Evolutionary conservation across 2,797 vertebrate genomes (phyloP).

Genomic region (Tragopan temminckii): DNA sequence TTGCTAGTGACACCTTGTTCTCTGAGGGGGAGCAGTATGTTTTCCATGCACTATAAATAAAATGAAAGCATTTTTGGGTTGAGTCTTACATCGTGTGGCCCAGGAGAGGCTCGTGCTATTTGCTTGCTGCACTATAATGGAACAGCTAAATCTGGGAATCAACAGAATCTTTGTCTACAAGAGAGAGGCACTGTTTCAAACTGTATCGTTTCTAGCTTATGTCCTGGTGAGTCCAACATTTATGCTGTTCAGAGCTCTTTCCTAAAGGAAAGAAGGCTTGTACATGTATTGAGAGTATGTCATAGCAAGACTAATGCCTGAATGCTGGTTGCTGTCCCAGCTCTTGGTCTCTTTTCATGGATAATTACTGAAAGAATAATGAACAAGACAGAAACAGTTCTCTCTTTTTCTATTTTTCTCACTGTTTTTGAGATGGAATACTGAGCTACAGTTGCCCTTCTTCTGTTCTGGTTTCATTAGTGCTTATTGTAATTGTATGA

Average conservation of each 20-base stretch:
- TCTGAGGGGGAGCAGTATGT: background rate
- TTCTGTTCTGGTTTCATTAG: background rate
- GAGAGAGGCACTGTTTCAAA: background rate
- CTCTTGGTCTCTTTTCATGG: background rate
- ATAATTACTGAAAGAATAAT: background rate
- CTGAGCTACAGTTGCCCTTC: background rate
- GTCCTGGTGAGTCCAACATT: background rate
- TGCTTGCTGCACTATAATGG: background rate
- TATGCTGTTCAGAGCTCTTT: background rate
- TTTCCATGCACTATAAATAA: background rate
- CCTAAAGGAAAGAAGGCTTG: background rate
- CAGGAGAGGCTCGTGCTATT: accelerated
- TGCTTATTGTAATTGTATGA: background rate
- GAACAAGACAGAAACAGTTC: background rate
- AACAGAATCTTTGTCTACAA: background rate
- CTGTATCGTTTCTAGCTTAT: background rate
- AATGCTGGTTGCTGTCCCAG: background rate
- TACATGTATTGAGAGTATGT: background rate
- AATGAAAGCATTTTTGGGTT: background rate
- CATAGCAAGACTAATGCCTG: background rate
- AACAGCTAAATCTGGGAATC: background rate
- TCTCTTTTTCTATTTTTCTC: background rate
- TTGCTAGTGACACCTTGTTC: background rate
- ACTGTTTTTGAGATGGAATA: background rate
- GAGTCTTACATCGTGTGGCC: background rate